Evolutionary conservation across 2,888 invertebrate genomes (phyloP), one percentile per base, ranked within the genome.

Genomic region (Chaetoderma sp.): DNA sequence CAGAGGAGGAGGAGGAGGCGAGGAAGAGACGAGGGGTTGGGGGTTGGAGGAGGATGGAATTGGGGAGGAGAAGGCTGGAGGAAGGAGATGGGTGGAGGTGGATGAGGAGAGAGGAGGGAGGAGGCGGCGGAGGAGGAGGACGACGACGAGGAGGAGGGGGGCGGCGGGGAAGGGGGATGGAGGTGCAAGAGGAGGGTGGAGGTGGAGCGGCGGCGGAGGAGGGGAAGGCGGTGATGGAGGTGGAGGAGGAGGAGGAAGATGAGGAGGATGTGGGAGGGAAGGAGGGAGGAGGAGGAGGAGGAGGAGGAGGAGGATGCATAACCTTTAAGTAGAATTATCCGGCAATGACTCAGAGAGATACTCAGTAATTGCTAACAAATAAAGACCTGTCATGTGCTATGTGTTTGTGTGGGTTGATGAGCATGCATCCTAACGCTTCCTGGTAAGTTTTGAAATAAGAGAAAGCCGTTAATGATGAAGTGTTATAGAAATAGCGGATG

Each of bases 161-260:
- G 49, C 45, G 36, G 66, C 69, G 16, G 68, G 58, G 1, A 70
- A 32, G 16, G 36, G 27, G 8, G 66, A 68, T 25, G 36, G 64
- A 1, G 60, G 4, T 16, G 42, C n/a, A 16, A 60, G 59, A 32
- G 49, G 30, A 32, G 28, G 30, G 58, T 45, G 27, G 28, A 49
- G 45, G n/a, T n/a, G n/a, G n/a, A n/a, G n/a, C n/a, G n/a, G n/a
- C n/a, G n/a, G n/a, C n/a, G 58, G 45, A 49, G 58, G 27, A 49
- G 58, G 27, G 30, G 47, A 49, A 59, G 47, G 28, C 44, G 47
- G 28, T 47, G 59, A 59, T 47, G 59, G 47, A 59, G 47, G 47
- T 47, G 59, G 47, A 59, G 59, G 47, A 59, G 59, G 47, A 59
- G 59, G 47, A 59, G 59, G 47, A 59, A 28, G 47, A 50, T 44